phyloP scores from a whole-genome alignment of 2,888 invertebrate species.

The Eristalis arbustorum region DNA sequence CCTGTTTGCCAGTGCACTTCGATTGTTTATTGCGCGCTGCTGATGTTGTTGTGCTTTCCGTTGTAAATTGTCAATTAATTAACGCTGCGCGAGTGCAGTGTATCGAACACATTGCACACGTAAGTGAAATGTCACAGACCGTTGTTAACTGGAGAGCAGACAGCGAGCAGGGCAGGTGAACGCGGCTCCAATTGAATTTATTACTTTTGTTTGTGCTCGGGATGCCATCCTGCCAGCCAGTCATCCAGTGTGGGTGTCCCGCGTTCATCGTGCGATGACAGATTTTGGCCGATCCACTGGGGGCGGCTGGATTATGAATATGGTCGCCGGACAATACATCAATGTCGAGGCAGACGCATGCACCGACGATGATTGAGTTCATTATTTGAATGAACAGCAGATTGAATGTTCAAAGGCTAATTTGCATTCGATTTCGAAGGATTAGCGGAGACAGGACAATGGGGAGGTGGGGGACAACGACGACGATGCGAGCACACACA shows the following conservation, averaged over 20 bases:
- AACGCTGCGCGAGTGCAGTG: constrained; percentile 59
- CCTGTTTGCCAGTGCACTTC: constrained; percentile 49
- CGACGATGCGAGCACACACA: not conserved
- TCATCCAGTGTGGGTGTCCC: not conserved
- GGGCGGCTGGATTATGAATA: constrained; percentile 57
- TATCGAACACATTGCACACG: constrained; percentile 63
- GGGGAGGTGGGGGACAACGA: not conserved
- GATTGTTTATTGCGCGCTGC: constrained; percentile 54
- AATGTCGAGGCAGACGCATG: not conserved
- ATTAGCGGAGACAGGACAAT: constrained; percentile 37
- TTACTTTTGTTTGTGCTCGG: constrained; percentile 64
- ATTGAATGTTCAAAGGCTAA: constrained; percentile 63
- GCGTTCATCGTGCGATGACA: constrained; percentile 17
- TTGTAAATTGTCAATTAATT: constrained; percentile 71
- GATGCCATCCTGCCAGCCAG: not conserved
- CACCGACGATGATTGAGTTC: constrained; percentile 54
- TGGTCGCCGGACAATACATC: not conserved
- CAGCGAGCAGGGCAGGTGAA: constrained; percentile 21
- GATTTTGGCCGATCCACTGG: constrained; percentile 8
- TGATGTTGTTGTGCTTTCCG: constrained; percentile 50
- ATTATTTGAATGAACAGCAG: constrained; percentile 65
- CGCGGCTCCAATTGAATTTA: constrained; percentile 62
- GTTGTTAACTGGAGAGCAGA: not conserved
- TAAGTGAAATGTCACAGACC: constrained; percentile 63
- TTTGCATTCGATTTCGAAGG: constrained; percentile 60